Evolutionary conservation across 2,888 invertebrate genomes (phyloP).

Genomic region (Drosophila picticornis): DNA sequence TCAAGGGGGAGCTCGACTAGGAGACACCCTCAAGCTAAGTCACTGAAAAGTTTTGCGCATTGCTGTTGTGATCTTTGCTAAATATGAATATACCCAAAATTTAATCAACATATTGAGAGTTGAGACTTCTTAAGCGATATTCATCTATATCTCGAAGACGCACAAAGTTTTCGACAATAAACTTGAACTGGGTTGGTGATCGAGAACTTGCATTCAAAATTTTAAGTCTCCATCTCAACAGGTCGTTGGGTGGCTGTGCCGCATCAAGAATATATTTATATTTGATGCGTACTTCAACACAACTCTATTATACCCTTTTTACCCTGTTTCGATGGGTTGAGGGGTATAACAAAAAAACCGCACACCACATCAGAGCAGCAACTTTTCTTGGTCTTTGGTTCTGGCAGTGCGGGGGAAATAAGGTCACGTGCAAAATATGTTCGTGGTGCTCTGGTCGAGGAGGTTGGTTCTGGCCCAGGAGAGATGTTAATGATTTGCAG

Average conservation of each 20-base stretch:
- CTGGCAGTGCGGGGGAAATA: slow-evolving; percentile 76
- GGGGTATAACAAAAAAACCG: background rate
- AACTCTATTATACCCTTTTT: background rate
- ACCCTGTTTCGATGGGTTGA: background rate
- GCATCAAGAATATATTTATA: background rate
- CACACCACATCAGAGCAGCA: slow-evolving; percentile 17
- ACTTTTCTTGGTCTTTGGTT: slow-evolving; percentile 36
- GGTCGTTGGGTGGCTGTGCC: background rate
- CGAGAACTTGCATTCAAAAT: background rate
- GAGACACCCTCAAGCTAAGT: background rate
- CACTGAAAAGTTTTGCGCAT: background rate
- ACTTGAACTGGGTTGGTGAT: background rate
- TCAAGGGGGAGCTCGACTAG: slow-evolving; percentile 2
- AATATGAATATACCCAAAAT: background rate
- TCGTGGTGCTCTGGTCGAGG: slow-evolving; percentile 65
- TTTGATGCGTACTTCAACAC: background rate
- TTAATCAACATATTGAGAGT: background rate
- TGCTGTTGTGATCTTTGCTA: background rate
- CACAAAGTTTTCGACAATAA: background rate
- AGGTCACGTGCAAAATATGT: slow-evolving; percentile 80
- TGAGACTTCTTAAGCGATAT: background rate
- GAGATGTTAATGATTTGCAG: slow-evolving; percentile 80
- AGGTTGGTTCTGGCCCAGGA: slow-evolving; percentile 47
- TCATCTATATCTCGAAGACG: background rate
- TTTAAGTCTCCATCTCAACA: background rate